Conservation (phyloP, 2,888 invertebrate species). For the Maniola hyperantus region DNA sequence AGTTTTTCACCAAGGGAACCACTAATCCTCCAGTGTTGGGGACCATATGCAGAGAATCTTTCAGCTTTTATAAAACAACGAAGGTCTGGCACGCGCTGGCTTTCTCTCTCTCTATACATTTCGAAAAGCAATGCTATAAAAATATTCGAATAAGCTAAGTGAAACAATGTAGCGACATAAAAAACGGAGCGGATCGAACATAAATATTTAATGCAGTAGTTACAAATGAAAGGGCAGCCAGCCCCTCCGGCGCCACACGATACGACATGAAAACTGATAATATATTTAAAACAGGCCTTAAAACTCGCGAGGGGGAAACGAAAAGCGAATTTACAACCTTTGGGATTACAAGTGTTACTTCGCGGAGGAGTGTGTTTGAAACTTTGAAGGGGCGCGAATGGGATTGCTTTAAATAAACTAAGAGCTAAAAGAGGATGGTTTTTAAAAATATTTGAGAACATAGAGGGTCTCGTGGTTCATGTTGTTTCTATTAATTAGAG, state of each 20-base stretch:
- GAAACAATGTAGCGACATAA: slow-evolving; percentile 46
- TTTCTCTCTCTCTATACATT: neutral
- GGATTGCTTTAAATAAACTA: slow-evolving; percentile 39
- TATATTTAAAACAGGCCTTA: slow-evolving; percentile 75
- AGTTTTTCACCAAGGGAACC: slow-evolving; percentile 47
- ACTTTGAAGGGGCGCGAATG: slow-evolving; percentile 46
- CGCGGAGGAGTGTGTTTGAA: slow-evolving; percentile 30
- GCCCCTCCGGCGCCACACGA: slow-evolving; percentile 74
- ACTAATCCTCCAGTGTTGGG: too few species aligned
- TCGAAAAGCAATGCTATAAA: neutral
- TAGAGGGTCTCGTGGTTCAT: neutral
- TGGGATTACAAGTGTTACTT: slow-evolving; percentile 57
- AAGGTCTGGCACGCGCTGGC: too few species aligned
- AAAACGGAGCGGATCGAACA: slow-evolving; percentile 55
- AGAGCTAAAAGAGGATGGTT: slow-evolving; percentile 18
- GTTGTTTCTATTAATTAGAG: neutral
- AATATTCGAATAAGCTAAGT: slow-evolving; percentile 38
- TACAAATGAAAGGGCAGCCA: slow-evolving; percentile 59
- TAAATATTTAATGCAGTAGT: slow-evolving; percentile 58
- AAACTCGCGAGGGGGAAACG: slow-evolving; percentile 62
- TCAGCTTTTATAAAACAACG: too few species aligned
- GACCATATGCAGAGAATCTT: too few species aligned
- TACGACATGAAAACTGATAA: slow-evolving; percentile 74
- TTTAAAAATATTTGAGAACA: slow-evolving; percentile 15
- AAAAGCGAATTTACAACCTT: slow-evolving; percentile 68